These are phyloP conservation scores for Cebidichthys violaceus DNA, from an alignment of 2,113 vertebrate genomes.

Conservation along the genomic window DNA sequence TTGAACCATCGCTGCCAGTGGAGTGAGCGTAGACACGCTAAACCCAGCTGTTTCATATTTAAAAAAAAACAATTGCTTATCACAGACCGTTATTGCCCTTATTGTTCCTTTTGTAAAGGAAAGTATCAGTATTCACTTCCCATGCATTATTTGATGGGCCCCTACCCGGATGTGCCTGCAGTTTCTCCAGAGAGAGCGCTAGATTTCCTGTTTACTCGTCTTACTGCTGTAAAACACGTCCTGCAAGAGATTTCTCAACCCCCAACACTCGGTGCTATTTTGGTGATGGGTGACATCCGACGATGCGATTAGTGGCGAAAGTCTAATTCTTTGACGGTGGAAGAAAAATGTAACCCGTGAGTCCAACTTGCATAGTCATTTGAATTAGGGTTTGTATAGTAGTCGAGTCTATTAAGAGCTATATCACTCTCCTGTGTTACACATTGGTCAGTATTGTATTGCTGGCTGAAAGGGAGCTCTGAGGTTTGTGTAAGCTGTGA, in stretches of 20 bases:
- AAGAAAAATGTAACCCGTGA: not conserved
- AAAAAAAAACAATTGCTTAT: not conserved
- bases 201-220: conserved; percentile 61
- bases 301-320: not conserved
- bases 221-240: conserved; percentile 52
- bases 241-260: conserved; percentile 44
- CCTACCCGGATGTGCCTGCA: conserved; percentile 75
- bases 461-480: conserved; percentile 24
- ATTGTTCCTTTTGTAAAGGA: conserved; percentile 16
- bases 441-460: conserved; percentile 22
- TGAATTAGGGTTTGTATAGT: conserved; percentile 28
- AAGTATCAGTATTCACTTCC: conserved; percentile 45
- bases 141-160: conserved; percentile 40
- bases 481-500: conserved; percentile 33
- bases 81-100: not conserved
- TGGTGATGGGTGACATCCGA: not conserved
- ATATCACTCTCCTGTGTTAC: conserved; percentile 2
- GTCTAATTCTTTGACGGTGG: not conserved
- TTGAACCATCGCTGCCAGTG: conserved; percentile 4
- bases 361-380: conserved; percentile 1
- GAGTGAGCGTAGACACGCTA: not conserved
- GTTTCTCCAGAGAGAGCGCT: conserved; percentile 58
- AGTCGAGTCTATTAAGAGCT: conserved; percentile 5
- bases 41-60: conserved; percentile 5
- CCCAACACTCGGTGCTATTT: conserved; percentile 21